Base-by-base conservation (phyloP, 2,797 vertebrate species). In the Lindbergichthys nudifrons region DNA sequence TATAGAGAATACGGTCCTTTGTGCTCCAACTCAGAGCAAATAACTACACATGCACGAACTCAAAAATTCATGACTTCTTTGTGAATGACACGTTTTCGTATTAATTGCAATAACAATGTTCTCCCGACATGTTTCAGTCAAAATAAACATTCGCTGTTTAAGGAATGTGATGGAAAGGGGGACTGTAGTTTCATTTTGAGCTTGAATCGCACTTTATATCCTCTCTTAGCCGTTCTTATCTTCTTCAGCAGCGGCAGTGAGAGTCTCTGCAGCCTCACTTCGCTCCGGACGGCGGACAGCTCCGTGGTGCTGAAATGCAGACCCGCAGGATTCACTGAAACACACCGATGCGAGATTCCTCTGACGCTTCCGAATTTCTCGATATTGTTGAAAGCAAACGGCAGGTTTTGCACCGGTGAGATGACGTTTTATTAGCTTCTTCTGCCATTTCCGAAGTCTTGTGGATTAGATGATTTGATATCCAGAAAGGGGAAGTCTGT, bases 1-100 rank as follows among this genome's bases (percentile, higher is more conserved):
- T 92, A 93, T 83, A 94, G 89, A 87, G 89, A 93, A 93, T 85
- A 85, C 86, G 86, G 85, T 91, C 92, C 93, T 95, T 95, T 95
- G 95, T 95, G 90, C 91, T 89, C 77, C 77, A 77, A 70, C 84
- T 87, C 86, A 84, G 83, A 92, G 83, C 80, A 87, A 87, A 89
- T 72, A 73, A 73, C 81, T 30, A 58, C 81, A 74, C 79, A 3
- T 68, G 18, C 72, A 73, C 78, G 1, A 70, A 26, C 69, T 54
- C 45, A 3, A 68, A 54, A 70, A 73, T 63, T 3, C 21, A 61
- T 69, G 19, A 41, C 46, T 66, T 64, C 46, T 66, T 64, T 21
- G 21, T 75, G 41, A 71, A 51, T 76, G 67, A 75, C 74, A 71
- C 42, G 52, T 32, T 6, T 23, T 57, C 53, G 16, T 64, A 41